These are phyloP conservation scores for Aleadryas rufinucha DNA, from an alignment of 2,113 vertebrate species.

Conservation along the genomic window DNA sequence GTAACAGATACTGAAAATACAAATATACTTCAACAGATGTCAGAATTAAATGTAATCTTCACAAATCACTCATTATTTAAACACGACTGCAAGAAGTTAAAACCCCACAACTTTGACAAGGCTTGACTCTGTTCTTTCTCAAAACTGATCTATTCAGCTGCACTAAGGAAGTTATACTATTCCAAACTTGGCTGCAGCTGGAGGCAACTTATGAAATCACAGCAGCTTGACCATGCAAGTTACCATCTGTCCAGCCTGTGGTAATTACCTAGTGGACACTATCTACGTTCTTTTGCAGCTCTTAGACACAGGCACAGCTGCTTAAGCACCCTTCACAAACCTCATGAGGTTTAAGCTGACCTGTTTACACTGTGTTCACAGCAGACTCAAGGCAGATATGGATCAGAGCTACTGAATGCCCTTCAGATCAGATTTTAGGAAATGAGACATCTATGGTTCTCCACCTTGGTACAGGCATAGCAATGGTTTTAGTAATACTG, in stretches of 20 bases:
- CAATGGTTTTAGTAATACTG: not conserved
- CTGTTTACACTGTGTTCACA: not conserved
- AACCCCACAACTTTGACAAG: not conserved
- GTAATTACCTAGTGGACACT: not conserved
- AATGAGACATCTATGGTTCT: not conserved
- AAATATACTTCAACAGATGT: not conserved
- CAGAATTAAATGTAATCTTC: not conserved
- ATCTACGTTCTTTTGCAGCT: not conserved
- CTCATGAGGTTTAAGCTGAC: not conserved
- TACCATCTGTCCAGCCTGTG: not conserved
- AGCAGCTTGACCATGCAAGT: not conserved
- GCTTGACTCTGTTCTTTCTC: not conserved
- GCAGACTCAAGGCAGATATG: not conserved
- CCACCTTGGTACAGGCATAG: not conserved
- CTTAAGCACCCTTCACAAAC: not conserved
- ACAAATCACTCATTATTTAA: not conserved
- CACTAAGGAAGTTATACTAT: not conserved
- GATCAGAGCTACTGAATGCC: not conserved
- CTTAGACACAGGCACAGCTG: not conserved
- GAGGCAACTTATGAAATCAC: not conserved
- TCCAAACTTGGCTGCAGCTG: not conserved
- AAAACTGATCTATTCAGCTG: not conserved
- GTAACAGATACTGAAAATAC: not conserved
- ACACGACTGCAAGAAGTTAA: not conserved
- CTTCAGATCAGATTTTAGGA: not conserved